Base-by-base conservation (phyloP, 2,113 vertebrate species). In the Microcebus lehilahytsara region DNA sequence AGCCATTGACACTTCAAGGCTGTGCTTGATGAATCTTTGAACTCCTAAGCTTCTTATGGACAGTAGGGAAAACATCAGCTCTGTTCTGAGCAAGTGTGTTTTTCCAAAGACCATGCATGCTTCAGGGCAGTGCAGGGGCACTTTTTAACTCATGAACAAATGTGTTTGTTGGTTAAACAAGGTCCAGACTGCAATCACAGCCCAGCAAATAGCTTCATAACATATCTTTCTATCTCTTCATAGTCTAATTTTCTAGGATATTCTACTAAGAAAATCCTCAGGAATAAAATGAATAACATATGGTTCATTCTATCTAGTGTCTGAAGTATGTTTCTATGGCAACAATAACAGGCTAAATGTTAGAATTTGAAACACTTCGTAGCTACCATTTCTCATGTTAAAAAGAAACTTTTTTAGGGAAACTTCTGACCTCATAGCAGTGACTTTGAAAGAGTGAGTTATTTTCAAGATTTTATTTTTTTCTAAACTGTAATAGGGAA, bases 301-400 rank as follows among this genome's bases (percentile, higher is more conserved):
- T 75, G 46, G 37, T 79, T 92, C 49, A 46, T 66, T 92, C 53
- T 92, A 80, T 71, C n/a, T 37, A 84, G 17, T 75, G 34, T 96
- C 27, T 95, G 51, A 95, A 96, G 42, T 89, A 23, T 81, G 89
- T 97, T 97, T 96, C 95, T 95, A 95, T 93, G 79, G 90, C 62
- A 95, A 92, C 56, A 23, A 51, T 20, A 81, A 66, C 37, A 85
- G 34, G 37, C 56, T 67, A 80, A 77, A 86, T 93, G 85, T 89
- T 95, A 93, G 75, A 79, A 86, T 96, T 91, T 87, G 56, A 91
- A 96, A 77, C 30, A 69, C n/a, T 93, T 51, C 27, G 32, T 87
- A n/a, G n/a, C n/a, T 93, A 97, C 56, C 56, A 81, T 72, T 97
- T 94, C 64, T 95, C 30, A 93, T 56, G 16, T 92, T 92, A 95